phyloP scores from a whole-genome alignment of 2,888 invertebrate genomes.

The Pecten maximus region DNA sequence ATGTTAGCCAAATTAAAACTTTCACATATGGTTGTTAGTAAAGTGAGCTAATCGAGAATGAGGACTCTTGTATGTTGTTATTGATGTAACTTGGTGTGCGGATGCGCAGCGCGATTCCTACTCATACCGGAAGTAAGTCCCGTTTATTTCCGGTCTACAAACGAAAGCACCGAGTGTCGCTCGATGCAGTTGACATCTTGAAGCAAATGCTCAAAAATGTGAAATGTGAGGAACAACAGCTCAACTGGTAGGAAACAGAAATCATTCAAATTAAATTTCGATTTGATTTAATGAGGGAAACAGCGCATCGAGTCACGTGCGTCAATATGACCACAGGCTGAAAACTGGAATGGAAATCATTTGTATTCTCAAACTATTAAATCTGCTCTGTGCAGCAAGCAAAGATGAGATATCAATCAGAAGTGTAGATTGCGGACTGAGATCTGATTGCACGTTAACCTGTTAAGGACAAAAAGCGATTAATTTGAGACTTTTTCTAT shows the following conservation, averaged over 20 bases:
- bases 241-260: background rate
- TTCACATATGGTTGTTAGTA: too few species aligned
- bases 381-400: background rate
- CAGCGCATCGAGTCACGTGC: background rate
- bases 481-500: background rate
- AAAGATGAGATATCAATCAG: background rate
- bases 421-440: background rate
- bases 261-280: background rate
- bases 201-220: too few species aligned
- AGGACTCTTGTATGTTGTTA: too few species aligned
- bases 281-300: background rate
- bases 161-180: background rate
- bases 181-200: background rate
- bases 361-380: background rate
- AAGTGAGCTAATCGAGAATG: too few species aligned
- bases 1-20: too few species aligned
- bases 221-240: background rate
- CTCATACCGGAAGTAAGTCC: background rate
- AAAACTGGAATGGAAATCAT: background rate
- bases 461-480: background rate
- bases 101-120: background rate
- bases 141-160: background rate
- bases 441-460: background rate
- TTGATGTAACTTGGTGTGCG: too few species aligned
- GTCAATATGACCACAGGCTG: background rate